Evolutionary conservation across 1,140 invertebrate genomes (phyloP).

Genomic region (Drosophila parabipectinata): DNA sequence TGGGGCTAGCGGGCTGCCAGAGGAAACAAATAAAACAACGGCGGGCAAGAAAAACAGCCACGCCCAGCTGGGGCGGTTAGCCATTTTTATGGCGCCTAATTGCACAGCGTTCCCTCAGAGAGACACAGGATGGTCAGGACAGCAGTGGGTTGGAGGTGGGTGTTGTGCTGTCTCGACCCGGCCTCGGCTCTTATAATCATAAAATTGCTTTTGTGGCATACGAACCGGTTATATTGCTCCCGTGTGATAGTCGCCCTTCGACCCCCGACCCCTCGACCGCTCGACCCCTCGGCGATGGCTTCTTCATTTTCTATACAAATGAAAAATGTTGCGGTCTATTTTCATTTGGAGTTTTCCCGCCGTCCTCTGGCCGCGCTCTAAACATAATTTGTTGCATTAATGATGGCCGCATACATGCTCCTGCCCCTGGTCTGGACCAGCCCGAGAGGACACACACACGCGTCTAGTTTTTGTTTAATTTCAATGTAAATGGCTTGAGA

Average conservation of each 20-base stretch:
- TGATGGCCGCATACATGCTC: constrained; percentile 64
- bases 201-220: constrained; percentile 83
- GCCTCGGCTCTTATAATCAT: constrained; percentile 81
- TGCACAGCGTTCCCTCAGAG: constrained; percentile 57
- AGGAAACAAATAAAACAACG: constrained; percentile 43
- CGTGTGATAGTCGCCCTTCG: constrained; percentile 66
- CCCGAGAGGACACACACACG: constrained; percentile 8
- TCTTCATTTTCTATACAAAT: constrained; percentile 75
- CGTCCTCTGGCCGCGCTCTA: constrained; percentile 55
- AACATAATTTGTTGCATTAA: constrained; percentile 82
- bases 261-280: constrained; percentile 3
- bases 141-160: background rate
- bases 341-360: constrained; percentile 77
- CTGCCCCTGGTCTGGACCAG: background rate
- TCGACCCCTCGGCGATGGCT: constrained; percentile 15
- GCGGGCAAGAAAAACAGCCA: constrained; percentile 71
- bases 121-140: background rate
- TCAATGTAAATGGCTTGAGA: constrained; percentile 79
- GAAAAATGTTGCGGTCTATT: constrained; percentile 82
- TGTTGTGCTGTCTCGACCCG: constrained; percentile 39
- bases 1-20: constrained; percentile 32
- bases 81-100: constrained; percentile 82
- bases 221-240: constrained; percentile 81
- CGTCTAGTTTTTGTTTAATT: constrained; percentile 78
- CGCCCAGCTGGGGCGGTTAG: constrained; percentile 70